Evolutionary conservation across 2,797 vertebrate genomes (phyloP), one percentile per base, ranked within the genome.

Genomic region (Chrysocyon brachyurus): DNA sequence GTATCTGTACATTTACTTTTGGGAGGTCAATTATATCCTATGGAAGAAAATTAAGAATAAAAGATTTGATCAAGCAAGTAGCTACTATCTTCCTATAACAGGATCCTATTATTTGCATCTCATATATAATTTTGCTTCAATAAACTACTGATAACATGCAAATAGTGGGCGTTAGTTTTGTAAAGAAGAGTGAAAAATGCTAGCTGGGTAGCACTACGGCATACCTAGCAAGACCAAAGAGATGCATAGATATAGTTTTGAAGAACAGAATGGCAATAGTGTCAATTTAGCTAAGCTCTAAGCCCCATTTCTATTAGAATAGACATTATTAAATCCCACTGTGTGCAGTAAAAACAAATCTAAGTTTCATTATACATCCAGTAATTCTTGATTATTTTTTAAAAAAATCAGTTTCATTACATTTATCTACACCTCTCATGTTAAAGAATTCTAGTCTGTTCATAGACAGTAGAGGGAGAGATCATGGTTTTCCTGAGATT

Each of bases 1-100:
- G 40, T 94, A 97, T 97, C 98, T 98, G 91, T 93, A 96, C 98
- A 98, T 98, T 98, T 98, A 98, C 61, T 96, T 95, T 56, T 66
- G 52, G 73, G 87, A 98, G 89, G 98, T 96, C 97, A 97, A 90
- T 98, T 98, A 98, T 52, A 96, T 46, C 73, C 64, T 64, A 81
- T 97, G 66, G 21, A 97, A 79, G 97, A 98, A 98, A 95, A 97
- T 84, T 95, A 96, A 89, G 72, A 98, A 98, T 93, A 96, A 98
- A 98, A 98, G 49, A 98, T 90, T 81, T 96, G 97, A 95, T 98
- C 98, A 97, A 97, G 90, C 36, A 98, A 97, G 96, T 97, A 85
- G 96, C 83, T 97, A 89, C 96, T 98, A 66, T 97, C 61, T 96
- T 94, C 93, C 91, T 88, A 61, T 92, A 97, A 86, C 66, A 63